A percentile compares a stretch with the other conserved stretches of the same genome.
These are phyloP conservation scores for Parus major DNA, from an alignment of 2,113 vertebrate species.

Conservation along the genomic window DNA sequence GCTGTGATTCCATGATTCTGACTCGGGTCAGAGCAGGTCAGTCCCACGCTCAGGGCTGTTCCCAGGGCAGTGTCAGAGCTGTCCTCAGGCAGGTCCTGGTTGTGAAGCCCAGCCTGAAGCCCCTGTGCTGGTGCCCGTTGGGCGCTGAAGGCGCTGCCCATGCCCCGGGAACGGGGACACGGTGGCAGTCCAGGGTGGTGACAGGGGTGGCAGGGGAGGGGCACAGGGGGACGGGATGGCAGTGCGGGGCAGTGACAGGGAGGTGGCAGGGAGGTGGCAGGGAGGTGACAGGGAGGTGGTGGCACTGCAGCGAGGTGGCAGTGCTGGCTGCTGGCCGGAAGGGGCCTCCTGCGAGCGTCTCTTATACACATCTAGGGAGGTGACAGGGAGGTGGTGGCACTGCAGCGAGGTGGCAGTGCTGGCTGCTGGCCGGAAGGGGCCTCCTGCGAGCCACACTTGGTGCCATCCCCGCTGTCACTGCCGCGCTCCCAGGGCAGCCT, in stretches of 20 bases:
- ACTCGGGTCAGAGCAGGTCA: no score
- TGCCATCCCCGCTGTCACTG: not conserved
- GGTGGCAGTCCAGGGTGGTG: not conserved
- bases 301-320: not conserved
- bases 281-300: no score
- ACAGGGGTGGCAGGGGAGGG: not conserved
- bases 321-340: not conserved
- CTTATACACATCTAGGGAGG: no score
- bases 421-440: not conserved
- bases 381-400: no score
- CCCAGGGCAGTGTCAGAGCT: not conserved
- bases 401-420: not conserved
- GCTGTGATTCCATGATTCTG: not conserved
- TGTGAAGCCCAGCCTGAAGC: no score
- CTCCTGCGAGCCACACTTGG: not conserved
- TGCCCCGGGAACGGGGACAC: not conserved
- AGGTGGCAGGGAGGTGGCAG: not conserved
- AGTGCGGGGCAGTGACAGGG: not conserved
- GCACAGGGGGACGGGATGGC: not conserved
- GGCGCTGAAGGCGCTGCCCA: rapidly evolving
- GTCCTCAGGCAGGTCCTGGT: not conserved
- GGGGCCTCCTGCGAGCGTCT: not conserved
- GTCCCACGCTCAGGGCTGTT: not conserved
- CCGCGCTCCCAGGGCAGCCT: not conserved
- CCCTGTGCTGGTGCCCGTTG: not conserved